A percentile compares a stretch with the other conserved stretches of the same genome.
Evolutionary conservation across 2,113 vertebrate species (phyloP).

Genomic region (Barnardius zonarius): DNA sequence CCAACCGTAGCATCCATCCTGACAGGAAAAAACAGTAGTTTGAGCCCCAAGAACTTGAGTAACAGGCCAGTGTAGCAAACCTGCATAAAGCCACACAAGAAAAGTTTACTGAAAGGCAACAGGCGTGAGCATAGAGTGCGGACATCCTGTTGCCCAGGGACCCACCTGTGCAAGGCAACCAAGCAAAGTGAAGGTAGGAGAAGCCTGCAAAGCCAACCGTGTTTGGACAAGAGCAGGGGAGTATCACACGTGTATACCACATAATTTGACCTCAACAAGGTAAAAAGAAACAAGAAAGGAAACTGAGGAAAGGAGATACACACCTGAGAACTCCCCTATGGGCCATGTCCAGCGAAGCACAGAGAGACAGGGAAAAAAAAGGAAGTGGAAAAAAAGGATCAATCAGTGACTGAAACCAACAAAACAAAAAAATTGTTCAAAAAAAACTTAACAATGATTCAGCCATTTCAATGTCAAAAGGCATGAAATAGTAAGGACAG

Average conservation of each 20-base stretch:
- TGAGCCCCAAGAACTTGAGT: neutral
- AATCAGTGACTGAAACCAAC: constrained; percentile 81
- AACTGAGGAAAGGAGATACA: constrained; percentile 82
- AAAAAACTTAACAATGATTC: constrained; percentile 63
- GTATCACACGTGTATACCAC: constrained; percentile 65
- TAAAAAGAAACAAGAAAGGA: constrained; percentile 65
- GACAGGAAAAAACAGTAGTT: neutral
- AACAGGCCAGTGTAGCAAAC: neutral
- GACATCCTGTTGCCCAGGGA: neutral
- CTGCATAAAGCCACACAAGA: neutral
- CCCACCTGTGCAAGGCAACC: neutral
- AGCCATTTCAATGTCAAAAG: constrained; percentile 69
- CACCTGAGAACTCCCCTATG: constrained; percentile 99
- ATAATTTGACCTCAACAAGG: neutral
- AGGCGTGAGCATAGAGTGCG: constrained; percentile 15
- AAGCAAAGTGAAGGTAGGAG: neutral
- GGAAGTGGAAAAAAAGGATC: constrained; percentile 78
- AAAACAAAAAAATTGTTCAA: constrained; percentile 65
- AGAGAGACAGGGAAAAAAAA: constrained; percentile 71
- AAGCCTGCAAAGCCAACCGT: constrained; percentile 47
- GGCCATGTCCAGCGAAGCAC: constrained; percentile 86
- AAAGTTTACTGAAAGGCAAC: neutral
- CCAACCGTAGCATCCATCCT: neutral
- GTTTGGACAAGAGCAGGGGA: constrained; percentile 64
- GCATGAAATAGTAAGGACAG: constrained; percentile 59